These are phyloP conservation scores for Microctenopoma stevenorrisi DNA, from an alignment of 2,797 vertebrate genomes.

Conservation along the genomic window DNA sequence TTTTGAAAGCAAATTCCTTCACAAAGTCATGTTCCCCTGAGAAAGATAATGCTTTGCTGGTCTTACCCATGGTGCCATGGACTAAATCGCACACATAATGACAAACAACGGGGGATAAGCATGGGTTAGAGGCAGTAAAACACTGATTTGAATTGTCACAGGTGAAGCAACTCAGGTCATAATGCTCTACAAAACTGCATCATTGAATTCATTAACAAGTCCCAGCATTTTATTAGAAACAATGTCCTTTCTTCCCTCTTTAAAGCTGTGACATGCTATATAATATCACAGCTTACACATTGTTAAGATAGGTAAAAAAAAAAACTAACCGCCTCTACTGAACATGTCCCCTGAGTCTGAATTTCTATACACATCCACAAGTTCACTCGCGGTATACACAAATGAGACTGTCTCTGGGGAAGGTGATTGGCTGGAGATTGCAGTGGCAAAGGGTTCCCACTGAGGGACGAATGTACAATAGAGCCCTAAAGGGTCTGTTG, in stretches of 20 bases:
- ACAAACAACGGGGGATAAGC: constrained; percentile 39
- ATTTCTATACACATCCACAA: constrained; percentile 66
- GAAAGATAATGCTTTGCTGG: constrained; percentile 56
- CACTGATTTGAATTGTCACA: constrained; percentile 27
- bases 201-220: constrained; percentile 29
- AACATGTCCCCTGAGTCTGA: constrained; percentile 60
- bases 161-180: constrained; percentile 22
- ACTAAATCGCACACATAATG: constrained; percentile 56
- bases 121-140: constrained; percentile 24
- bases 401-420: constrained; percentile 76
- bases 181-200: constrained; percentile 8
- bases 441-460: constrained; percentile 78
- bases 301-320: constrained; percentile 40
- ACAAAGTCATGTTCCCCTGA: constrained; percentile 57
- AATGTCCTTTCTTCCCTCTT: constrained; percentile 3
- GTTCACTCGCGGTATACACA: constrained; percentile 72
- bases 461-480: constrained; percentile 82
- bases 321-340: constrained; percentile 24
- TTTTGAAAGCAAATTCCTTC: constrained; percentile 70
- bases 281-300: constrained; percentile 32
- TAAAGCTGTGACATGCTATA: constrained; percentile 8
- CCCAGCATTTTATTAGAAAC: constrained; percentile 4
- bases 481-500: constrained; percentile 77
- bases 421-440: constrained; percentile 78
- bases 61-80: constrained; percentile 37